Base-by-base conservation (phyloP, 2,113 vertebrate genomes). In the Platysteira castanea region DNA sequence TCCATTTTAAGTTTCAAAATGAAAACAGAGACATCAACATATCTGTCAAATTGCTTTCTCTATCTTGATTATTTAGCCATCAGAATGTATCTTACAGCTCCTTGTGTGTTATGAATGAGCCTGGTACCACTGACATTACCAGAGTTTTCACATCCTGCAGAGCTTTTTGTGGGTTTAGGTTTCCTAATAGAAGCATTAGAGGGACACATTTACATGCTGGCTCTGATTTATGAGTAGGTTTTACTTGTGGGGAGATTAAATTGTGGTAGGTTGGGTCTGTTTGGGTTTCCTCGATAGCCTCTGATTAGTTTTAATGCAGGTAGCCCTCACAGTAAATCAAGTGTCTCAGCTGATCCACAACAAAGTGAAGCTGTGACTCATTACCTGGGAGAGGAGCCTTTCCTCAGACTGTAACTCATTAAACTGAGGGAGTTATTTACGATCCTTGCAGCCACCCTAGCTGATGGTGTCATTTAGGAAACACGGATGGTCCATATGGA, bases 191-290 rank as follows among this genome's bases (percentile, higher is more conserved):
- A 87, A 60, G 53, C 73, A 57, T 94, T 87, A 92, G 56, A 71
- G 61, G 76, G 56, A 35, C 28, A 68, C 76, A 53, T 90, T 92
- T 90, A 64, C n/a, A 26, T 56, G 31, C 65, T 92, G 46, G 18
- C 31, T 50, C 47, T 93, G 95, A 96, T 96, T 96, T 94, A 95
- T 71, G 90, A 89, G 68, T n/a, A 24, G 41, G 33, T 87, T 92
- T 94, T 89, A 96, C 87, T 92, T 92, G 79, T 68, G 65, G 41
- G 46, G 76, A 97, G 80, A 95, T 96, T 84, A 93, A 93, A 92
- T 61, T 68, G 69, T 84, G 76, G 71, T 53, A 46, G 83, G 83
- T 39, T 89, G 86, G 56, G 27, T 90, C 71, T 92, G 73, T 84
- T 92, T 96, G 76, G 86, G 69, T 89, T 94, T 96, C 90, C 86